Evolutionary conservation across 2,888 invertebrate species (phyloP).

Genomic region (Calephelis perditalis): DNA sequence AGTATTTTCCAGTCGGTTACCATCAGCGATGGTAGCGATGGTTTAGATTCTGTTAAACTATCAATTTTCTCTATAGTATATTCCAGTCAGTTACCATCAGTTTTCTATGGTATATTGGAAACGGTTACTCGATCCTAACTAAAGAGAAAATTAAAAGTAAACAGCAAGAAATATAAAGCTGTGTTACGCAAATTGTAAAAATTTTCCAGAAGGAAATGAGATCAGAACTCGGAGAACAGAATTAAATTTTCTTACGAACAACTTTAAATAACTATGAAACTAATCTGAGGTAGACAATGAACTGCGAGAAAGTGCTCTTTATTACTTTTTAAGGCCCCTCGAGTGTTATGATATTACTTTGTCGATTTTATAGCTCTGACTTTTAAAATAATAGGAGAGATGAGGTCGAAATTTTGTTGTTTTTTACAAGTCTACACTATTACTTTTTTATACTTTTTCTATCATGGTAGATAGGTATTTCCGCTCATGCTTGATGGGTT

Average conservation of each 20-base stretch:
- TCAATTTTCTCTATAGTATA: too few species aligned
- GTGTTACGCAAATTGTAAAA: conserved; percentile 6
- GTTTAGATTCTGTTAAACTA: too few species aligned
- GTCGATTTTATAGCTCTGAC: conserved; percentile 8
- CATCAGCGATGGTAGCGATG: too few species aligned
- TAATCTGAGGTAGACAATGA: conserved; percentile 52
- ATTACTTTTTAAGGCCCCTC: conserved; percentile 23
- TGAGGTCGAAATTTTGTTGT: not conserved
- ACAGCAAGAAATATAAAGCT: not conserved
- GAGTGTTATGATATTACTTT: conserved; percentile 20
- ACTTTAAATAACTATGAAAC: conserved; percentile 58
- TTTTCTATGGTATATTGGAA: too few species aligned
- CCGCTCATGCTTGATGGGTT: too few species aligned
- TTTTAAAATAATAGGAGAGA: not conserved
- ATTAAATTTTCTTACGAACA: conserved; percentile 53
- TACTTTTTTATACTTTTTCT: too few species aligned
- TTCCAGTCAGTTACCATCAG: too few species aligned
- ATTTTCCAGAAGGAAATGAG: conserved; percentile 3
- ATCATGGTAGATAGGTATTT: too few species aligned
- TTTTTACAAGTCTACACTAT: too few species aligned
- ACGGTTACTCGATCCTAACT: too few species aligned
- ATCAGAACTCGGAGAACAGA: conserved; percentile 31
- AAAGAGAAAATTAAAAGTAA: not conserved
- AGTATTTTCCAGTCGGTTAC: too few species aligned
- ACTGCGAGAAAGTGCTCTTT: conserved; percentile 25